Conservation (phyloP, 2,888 invertebrate genomes). For the Drosophila pseudotalamancana region DNA sequence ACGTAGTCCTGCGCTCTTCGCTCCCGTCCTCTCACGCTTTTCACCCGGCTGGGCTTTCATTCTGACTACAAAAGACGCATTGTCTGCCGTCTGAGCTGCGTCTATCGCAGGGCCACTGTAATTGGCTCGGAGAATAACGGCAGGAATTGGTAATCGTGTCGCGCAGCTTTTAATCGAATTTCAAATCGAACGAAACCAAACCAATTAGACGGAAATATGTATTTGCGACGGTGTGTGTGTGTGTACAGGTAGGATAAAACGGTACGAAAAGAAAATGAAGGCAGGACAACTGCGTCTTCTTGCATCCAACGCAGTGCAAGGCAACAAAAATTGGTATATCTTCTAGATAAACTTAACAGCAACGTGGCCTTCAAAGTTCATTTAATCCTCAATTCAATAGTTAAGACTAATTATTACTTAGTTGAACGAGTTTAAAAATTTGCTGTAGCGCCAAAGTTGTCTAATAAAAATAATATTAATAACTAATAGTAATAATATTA, state of each 20-base stretch:
- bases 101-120: conserved; percentile 26
- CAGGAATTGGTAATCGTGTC: conserved; percentile 54
- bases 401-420: too few relatives aligned
- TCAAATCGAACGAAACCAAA: conserved; percentile 60
- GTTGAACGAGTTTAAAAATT: too few relatives aligned
- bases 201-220: conserved; percentile 48
- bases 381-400: too few relatives aligned
- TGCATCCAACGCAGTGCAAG: conserved; percentile 34
- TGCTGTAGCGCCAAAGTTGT: too few relatives aligned
- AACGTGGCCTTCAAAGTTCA: too few relatives aligned
- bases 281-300: conserved; percentile 39
- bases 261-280: conserved; percentile 41
- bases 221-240: background rate
- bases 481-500: too few relatives aligned
- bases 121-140: conserved; percentile 59
- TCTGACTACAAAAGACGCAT: conserved; percentile 44
- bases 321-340: conserved; percentile 22
- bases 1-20: background rate
- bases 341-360: background rate
- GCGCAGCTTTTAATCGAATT: conserved; percentile 62
- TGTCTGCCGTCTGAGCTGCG: conserved; percentile 30
- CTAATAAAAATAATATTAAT: too few relatives aligned
- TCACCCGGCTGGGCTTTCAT: conserved; percentile 13
- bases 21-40: background rate
- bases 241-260: background rate